Conservation (phyloP, 2,113 vertebrate genomes). For the Falco punctatus region DNA sequence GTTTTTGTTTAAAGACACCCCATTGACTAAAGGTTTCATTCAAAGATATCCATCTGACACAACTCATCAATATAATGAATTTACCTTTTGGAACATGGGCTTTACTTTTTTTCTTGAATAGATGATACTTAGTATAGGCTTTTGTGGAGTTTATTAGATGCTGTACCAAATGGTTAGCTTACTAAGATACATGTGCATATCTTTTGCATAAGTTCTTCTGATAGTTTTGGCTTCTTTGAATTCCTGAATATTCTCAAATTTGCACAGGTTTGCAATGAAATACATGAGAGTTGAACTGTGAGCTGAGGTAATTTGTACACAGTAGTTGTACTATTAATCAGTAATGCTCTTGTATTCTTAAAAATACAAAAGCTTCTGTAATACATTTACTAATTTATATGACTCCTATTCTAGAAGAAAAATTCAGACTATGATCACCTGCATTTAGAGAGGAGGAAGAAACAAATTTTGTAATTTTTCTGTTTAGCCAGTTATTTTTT, state of each 20-base stretch:
- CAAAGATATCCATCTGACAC: background rate
- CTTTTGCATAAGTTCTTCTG: background rate
- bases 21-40: background rate
- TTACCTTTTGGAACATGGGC: slow-evolving; percentile 8
- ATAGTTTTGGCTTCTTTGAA: background rate
- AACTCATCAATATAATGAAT: slow-evolving; percentile 2
- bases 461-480: background rate
- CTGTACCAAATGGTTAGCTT: slow-evolving; percentile 16
- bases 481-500: background rate
- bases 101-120: slow-evolving; percentile 16
- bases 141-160: slow-evolving; percentile 17
- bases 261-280: background rate
- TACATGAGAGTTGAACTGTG: background rate
- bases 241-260: background rate
- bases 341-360: background rate
- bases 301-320: background rate
- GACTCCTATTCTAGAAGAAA: background rate
- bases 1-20: slow-evolving; percentile 2
- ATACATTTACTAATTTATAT: background rate
- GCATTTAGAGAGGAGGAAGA: background rate
- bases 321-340: background rate
- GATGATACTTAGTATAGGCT: background rate
- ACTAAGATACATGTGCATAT: background rate
- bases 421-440: background rate
- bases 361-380: background rate